Base-by-base conservation (phyloP, 2,888 invertebrate genomes). In the Homarus gammarus region DNA sequence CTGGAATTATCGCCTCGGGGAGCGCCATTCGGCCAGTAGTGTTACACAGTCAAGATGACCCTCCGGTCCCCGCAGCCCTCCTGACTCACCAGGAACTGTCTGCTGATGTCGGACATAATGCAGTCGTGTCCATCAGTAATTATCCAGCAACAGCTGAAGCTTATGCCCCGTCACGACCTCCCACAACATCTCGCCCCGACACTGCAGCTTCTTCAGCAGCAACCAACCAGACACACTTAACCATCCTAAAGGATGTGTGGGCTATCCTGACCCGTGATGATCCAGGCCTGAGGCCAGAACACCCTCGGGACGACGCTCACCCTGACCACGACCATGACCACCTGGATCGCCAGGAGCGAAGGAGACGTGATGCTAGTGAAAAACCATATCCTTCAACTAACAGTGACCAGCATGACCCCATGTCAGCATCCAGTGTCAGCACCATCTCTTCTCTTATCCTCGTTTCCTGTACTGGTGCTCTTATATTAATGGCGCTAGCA, bases 221-320 rank as follows among this genome's bases (percentile, higher is more conserved):
- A 15, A 79, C 64, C 44, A 85, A 81, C 36, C 33, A 68, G 40
- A 85, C 89, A 15, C 79, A 79, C n/a, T 38, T 89, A 0, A 89
- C 84, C 12, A 89, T 89, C 61, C 84, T 89, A 31, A 89, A 89
- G 64, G 85, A 89, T 49, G 84, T 89, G 12, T 89, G 89, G 89
- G 70, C 89, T 40, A 85, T 79, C 44, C 84, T 89, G 12, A 89
- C 89, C 18, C 78, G 72, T 36, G 84, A 84, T 6, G 33, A 84
- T 27, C 84, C 73, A 12, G 51, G 36, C 22, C 72, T 84, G 15
- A 44, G 38, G 38, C 56, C 84, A 27, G 40, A 75, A 33, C 81
- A 78, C n/a, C 88, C 88, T 5, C 51, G 86, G 49, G 79, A 86
- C 18, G 77, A 84, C 31, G 75, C 81, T 33, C 73, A 87, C 33